Evolutionary conservation across 2,113 vertebrate genomes (phyloP), one percentile per base, ranked within the genome.

Genomic region (Antennarius striatus): DNA sequence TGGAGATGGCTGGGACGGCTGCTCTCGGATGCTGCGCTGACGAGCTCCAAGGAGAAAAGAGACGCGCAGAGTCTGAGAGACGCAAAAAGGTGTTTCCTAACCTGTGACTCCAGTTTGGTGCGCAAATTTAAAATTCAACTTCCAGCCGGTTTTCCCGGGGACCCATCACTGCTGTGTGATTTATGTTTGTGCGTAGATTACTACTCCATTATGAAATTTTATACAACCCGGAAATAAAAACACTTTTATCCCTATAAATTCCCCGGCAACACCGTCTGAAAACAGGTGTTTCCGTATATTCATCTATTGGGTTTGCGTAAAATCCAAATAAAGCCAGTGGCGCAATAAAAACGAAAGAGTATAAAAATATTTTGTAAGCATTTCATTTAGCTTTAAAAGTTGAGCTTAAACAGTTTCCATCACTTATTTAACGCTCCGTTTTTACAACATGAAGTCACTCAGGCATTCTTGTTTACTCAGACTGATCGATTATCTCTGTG

Each of bases 381-480:
- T 22, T 36, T 4, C 32, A 36, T 7, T 36, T 36, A 36, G 4
- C 32, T 36, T 36, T 36, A 36, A 36, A 4, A 36, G 4, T 36
- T 36, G 5, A 36, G 32, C 2, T 36, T 36, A 36, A 36, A 36
- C 32, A 36, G 4, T 28, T 63, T 63, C 63, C 69, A 71, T 73
- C 59, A 69, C 48, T 74, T 50, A 73, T 68, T 68, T 66, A 47
- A 70, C 61, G 73, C 47, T 69, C 70, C 66, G 62, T 83, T 82
- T 79, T 5, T 7, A 82, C 67, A 73, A 54, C 47, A 50, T 67
- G 58, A 61, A 74, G 65, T 74, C 73, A 80, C 88, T 88, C 75
- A 81, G 65, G 71, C 75, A 81, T 89, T 83, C 81, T 84, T 91
- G 86, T 87, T 89, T 87, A 91, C 90, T 85, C 51, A 88, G 83